Percentiles rank a stretch among this genome's conserved stretches.
phyloP scores from a whole-genome alignment of 2,113 vertebrate species.

The Entelurus aequoreus region DNA sequence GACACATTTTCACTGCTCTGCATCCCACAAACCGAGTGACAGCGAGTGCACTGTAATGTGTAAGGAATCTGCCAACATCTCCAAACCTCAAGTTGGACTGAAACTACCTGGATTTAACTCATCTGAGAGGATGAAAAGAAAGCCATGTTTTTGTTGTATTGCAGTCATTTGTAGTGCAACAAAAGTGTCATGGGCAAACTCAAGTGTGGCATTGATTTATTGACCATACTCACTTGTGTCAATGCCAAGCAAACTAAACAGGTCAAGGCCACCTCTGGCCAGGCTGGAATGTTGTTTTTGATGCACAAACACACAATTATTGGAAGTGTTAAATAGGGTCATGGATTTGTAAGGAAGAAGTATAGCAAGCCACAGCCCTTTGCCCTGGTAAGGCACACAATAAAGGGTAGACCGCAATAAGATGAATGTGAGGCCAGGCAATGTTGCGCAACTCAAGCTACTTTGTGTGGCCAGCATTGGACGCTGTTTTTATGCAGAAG shows the following conservation, averaged over 20 bases:
- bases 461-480: slow-evolving; percentile 22
- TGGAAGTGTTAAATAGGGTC: slow-evolving; percentile 72
- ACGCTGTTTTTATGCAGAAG: slow-evolving; percentile 26
- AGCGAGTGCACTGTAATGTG: slow-evolving; percentile 27
- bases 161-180: slow-evolving; percentile 4
- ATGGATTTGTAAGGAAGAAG: slow-evolving; percentile 57
- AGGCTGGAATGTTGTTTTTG: slow-evolving; percentile 74
- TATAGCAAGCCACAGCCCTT: slow-evolving; percentile 55
- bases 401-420: slow-evolving; percentile 57
- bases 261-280: slow-evolving; percentile 42
- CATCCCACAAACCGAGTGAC: slow-evolving; percentile 41
- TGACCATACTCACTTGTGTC: slow-evolving; percentile 26
- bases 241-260: slow-evolving; percentile 28
- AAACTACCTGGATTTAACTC: slow-evolving; percentile 40
- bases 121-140: slow-evolving; percentile 18
- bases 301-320: slow-evolving; percentile 54
- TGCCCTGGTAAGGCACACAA: slow-evolving; percentile 43
- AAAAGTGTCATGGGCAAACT: background rate
- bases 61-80: slow-evolving; percentile 18
- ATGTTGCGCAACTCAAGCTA: slow-evolving; percentile 48
- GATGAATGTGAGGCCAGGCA: slow-evolving; percentile 61
- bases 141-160: slow-evolving; percentile 5
- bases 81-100: slow-evolving; percentile 34
- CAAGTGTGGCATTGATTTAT: slow-evolving; percentile 5
- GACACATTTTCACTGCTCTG: slow-evolving; percentile 25